Conservation (phyloP, 2,797 vertebrate species). For the Ispidina picta region DNA sequence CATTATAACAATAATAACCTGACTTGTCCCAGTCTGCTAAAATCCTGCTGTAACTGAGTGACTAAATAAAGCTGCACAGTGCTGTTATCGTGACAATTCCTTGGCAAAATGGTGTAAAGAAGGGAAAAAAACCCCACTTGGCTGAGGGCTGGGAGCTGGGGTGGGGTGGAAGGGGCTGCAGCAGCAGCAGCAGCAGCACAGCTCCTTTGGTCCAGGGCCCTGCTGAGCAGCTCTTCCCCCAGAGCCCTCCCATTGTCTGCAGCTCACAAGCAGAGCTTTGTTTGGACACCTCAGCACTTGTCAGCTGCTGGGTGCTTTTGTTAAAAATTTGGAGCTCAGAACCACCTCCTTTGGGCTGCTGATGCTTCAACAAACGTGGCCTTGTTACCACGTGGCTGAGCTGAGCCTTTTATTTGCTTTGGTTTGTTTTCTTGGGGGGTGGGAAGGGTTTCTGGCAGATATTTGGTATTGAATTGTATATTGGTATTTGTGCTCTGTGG, state of each 20-base stretch:
- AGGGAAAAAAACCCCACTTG: background rate
- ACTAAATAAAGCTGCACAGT: conserved; percentile 84
- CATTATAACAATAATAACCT: conserved; percentile 15
- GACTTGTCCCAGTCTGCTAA: conserved; percentile 76
- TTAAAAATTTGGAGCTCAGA: background rate
- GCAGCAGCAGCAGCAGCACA: background rate
- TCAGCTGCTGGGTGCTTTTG: conserved; percentile 73
- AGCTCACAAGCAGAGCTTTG: conserved; percentile 75
- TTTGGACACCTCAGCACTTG: conserved; percentile 60
- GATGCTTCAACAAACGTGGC: background rate
- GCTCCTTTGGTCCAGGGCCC: background rate
- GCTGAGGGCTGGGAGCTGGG: background rate
- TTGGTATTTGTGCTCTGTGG: too few relatives aligned
- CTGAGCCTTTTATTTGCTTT: background rate
- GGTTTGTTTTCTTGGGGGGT: background rate
- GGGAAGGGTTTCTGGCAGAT: background rate
- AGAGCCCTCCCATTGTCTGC: conserved; percentile 51
- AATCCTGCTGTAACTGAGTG: conserved; percentile 81
- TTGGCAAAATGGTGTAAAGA: background rate
- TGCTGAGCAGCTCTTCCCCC: background rate
- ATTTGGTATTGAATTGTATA: too few relatives aligned
- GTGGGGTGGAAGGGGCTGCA: background rate
- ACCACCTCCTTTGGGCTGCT: conserved; percentile 27
- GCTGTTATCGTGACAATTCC: conserved; percentile 66
- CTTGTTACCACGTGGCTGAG: conserved; percentile 41